Conservation (phyloP, 2,113 vertebrate species). For the Psilopsiagon aurifrons region DNA sequence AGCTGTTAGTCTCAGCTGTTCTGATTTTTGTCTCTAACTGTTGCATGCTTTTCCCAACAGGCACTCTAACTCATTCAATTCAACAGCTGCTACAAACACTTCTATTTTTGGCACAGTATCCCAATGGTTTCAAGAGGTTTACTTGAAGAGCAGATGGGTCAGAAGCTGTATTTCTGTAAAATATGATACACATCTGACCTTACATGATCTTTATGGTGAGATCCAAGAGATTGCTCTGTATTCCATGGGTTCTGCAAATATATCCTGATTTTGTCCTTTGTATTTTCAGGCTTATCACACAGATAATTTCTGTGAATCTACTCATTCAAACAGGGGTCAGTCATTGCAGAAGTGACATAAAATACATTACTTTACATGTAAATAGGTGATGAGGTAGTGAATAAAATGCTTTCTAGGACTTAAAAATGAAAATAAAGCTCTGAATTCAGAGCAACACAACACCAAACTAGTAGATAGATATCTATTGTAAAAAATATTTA, state of each 20-base stretch:
- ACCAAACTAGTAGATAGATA: not conserved
- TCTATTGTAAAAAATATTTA: not conserved
- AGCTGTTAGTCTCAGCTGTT: not conserved
- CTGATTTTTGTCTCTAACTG: not conserved
- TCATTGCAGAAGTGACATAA: not conserved
- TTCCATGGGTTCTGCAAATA: not conserved
- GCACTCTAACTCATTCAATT: not conserved
- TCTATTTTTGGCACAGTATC: not conserved
- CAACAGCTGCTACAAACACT: conserved; percentile 38
- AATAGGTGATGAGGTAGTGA: not conserved
- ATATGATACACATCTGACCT: not conserved
- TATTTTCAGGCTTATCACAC: not conserved
- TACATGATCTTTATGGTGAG: not conserved
- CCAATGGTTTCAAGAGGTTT: not conserved
- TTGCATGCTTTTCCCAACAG: not conserved
- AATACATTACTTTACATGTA: not conserved
- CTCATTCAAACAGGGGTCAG: not conserved
- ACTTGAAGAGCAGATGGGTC: not conserved
- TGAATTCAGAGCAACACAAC: not conserved
- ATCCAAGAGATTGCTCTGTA: not conserved
- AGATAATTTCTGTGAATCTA: not conserved
- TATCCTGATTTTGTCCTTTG: not conserved
- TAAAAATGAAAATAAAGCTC: not conserved
- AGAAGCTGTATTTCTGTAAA: not conserved
- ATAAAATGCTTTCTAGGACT: not conserved